Evolutionary conservation across 2,888 invertebrate genomes (phyloP), one percentile per base, ranked within the genome.

Genomic region (Toxonevra muliebris): DNA sequence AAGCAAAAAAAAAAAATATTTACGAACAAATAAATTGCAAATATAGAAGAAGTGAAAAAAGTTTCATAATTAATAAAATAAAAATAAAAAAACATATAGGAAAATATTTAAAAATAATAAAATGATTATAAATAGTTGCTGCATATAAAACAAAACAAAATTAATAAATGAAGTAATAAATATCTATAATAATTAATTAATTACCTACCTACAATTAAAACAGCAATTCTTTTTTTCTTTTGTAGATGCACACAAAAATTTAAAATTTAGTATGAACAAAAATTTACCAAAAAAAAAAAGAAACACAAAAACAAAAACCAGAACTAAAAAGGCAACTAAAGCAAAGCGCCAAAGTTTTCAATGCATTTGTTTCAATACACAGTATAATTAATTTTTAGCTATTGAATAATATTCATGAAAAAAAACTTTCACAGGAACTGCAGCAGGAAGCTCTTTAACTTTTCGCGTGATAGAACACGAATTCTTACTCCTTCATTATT

Each of bases 121-220:
- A 70, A 64, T 55, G 58, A 73, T 61, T 48, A 73, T 41, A 20
- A 70, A 65, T 65, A 67, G 42, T 74, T 76, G 75, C 73, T 77
- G 73, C 79, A 76, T 73, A 80, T 75, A 76, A 70, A 76, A 61
- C 61, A 68, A 11, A 48, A 57, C 40, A n/a, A 66, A 12, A 66
- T 40, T 17, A 20, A 54, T 20, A 53, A 50, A 70, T 65, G 61
- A 75, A 78, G 75, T 74, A 76, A 69, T 64, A 79, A 75, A 70
- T 63, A 70, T 65, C 60, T 59, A 65, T 72, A 69, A 72, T 68
- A 72, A 70, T 69, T 69, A 69, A 70, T 68, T 68, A 69, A 66
- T 68, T 65, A n/a, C n/a, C n/a, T n/a, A n/a, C n/a, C n/a, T n/a
- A 66, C 64, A 68, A 64, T 66, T 12, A 55, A 11, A 55, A 13